Percentiles rank a stretch among this genome's conserved stretches.
These are phyloP conservation scores for Brachyrhaphis roseni DNA, from an alignment of 2,797 vertebrate species.

Conservation along the genomic window DNA sequence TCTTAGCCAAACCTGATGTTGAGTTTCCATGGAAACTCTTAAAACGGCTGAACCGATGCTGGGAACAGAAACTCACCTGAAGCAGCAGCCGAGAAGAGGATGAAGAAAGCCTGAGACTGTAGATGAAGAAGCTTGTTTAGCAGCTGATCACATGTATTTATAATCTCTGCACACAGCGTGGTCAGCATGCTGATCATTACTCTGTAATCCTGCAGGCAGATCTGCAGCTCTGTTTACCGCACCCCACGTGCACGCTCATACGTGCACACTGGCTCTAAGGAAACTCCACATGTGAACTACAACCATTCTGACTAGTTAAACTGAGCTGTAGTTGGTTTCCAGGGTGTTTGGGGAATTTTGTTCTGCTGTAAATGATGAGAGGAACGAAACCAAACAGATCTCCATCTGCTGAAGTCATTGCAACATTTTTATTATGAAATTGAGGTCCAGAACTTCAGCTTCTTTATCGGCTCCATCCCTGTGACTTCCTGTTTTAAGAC, in stretches of 20 bases:
- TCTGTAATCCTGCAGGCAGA: slow-evolving; percentile 24
- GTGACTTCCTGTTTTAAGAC: not conserved
- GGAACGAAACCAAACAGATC: not conserved
- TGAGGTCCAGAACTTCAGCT: not conserved
- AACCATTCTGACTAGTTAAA: not conserved
- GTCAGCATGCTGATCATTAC: slow-evolving; percentile 45
- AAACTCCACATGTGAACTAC: not conserved
- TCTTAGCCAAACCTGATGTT: not conserved
- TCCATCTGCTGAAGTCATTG: not conserved
- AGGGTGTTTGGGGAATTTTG: not conserved
- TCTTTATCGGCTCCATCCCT: not conserved
- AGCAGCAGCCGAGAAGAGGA: not conserved
- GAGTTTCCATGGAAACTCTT: not conserved
- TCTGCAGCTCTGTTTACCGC: slow-evolving; percentile 5
- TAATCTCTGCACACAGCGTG: slow-evolving; percentile 24
- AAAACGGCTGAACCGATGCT: not conserved
- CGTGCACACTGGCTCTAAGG: not conserved
- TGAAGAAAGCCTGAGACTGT: not conserved
- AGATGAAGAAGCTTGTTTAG: slow-evolving; percentile 4
- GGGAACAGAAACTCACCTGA: slow-evolving; percentile 30
- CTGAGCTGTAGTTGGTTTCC: not conserved
- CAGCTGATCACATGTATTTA: slow-evolving; percentile 22
- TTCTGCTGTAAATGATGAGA: not conserved
- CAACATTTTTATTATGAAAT: not conserved
- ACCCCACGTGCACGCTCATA: not conserved